Conservation (phyloP, 2,888 invertebrate species). For the Saturnia japonica region DNA sequence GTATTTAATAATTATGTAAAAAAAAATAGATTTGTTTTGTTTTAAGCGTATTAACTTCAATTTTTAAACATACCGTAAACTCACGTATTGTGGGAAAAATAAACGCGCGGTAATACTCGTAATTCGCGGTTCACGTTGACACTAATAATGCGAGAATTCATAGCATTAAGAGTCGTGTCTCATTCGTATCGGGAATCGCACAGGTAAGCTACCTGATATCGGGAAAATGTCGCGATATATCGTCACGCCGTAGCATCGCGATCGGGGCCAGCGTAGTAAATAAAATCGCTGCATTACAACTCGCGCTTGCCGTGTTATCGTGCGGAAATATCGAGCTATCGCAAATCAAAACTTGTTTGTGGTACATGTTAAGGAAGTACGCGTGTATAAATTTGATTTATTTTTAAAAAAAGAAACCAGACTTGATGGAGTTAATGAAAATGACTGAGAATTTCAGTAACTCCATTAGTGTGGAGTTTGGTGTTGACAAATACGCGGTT, state of each 20-base stretch:
- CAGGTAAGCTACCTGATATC: conserved; percentile 32
- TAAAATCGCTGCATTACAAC: conserved; percentile 24
- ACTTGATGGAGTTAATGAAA: no score
- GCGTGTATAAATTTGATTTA: no score
- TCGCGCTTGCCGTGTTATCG: conserved; percentile 23
- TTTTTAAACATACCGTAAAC: no score
- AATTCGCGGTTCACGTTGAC: background rate
- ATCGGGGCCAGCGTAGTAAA: conserved; percentile 25
- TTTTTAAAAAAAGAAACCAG: no score
- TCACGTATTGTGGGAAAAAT: background rate
- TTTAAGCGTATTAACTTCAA: no score
- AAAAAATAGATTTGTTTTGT: no score
- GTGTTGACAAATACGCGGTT: no score
- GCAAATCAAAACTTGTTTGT: conserved; percentile 22
- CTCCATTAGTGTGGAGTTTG: no score
- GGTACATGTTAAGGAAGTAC: conserved; percentile 13
- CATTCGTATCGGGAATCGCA: conserved; percentile 18
- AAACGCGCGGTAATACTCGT: background rate
- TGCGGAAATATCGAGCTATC: conserved; percentile 12
- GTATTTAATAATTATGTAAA: no score
- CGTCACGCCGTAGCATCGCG: conserved; percentile 21
- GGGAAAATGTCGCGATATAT: conserved; percentile 33
- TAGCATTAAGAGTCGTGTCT: conserved; percentile 15
- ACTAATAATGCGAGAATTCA: background rate
- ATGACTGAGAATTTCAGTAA: no score